These are phyloP conservation scores for Hippasteria phrygiana DNA, from an alignment of 53 echinoderm and acorn worm genomes.

Conservation along the genomic window DNA sequence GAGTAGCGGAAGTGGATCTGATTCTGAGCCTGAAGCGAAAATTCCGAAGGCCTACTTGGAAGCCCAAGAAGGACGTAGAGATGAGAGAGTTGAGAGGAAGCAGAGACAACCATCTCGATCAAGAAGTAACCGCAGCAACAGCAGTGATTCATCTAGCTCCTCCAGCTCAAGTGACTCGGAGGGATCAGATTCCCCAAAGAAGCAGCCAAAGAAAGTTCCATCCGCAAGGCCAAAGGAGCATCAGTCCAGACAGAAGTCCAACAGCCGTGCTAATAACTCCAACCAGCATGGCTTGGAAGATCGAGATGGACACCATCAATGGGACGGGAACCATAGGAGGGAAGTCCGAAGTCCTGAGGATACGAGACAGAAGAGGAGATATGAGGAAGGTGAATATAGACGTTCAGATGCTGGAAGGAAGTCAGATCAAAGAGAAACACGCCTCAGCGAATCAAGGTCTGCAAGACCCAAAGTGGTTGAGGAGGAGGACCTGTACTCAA, in stretches of 20 bases:
- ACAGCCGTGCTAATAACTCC: slow-evolving; percentile 27
- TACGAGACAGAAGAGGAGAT: background rate
- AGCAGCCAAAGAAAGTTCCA: background rate
- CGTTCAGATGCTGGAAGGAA: slow-evolving; percentile 20
- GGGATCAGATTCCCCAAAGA: background rate
- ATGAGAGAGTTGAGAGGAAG: background rate
- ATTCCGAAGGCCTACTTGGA: slow-evolving; percentile 69
- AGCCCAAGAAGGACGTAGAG: background rate
- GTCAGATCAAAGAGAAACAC: slow-evolving; percentile 28
- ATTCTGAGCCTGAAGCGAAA: slow-evolving; percentile 44
- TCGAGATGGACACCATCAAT: background rate
- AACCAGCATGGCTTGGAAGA: background rate
- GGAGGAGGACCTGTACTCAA: slow-evolving; percentile 11
- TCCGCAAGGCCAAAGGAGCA: background rate
- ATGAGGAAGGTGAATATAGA: slow-evolving; percentile 11
- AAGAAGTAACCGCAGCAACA: slow-evolving; percentile 31
- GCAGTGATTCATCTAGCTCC: slow-evolving; percentile 29
- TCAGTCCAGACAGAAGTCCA: slow-evolving; percentile 1
- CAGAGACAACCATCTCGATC: background rate
- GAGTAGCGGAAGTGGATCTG: slow-evolving; percentile 33
- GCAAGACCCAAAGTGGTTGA: background rate
- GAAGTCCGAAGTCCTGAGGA: slow-evolving; percentile 41
- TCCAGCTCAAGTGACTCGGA: slow-evolving; percentile 50
- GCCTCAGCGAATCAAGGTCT: slow-evolving; percentile 9
- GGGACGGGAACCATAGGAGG: background rate